Percentiles rank a stretch among this genome's conserved stretches.
Conservation (phyloP, 2,797 vertebrate genomes). For the Eulemur mongoz region DNA sequence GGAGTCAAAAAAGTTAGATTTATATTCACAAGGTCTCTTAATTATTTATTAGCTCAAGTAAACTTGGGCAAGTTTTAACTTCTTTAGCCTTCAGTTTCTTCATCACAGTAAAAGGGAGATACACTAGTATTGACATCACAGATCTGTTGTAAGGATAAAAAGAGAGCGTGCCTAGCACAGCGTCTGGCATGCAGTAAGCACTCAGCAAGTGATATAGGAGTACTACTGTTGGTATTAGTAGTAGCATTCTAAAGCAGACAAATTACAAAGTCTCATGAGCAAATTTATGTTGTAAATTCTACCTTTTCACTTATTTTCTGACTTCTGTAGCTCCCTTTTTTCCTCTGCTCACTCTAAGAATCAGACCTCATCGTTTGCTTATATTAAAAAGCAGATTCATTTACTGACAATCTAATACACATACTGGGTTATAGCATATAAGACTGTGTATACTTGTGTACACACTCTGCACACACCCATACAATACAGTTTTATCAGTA, state of each 20-base stretch:
- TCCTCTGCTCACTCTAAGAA: not conserved
- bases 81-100: not conserved
- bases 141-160: not conserved
- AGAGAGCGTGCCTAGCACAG: not conserved
- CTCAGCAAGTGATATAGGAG: not conserved
- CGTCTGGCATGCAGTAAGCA: not conserved
- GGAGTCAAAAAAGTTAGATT: not conserved
- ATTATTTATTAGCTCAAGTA: not conserved
- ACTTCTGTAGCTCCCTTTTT: not conserved
- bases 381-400: not conserved
- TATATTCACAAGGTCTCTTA: not conserved
- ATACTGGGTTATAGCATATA: not conserved
- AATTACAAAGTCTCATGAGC: not conserved
- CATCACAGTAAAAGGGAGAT: not conserved
- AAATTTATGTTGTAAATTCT: not conserved
- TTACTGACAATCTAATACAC: not conserved
- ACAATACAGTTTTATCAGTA: not conserved
- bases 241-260: not conserved
- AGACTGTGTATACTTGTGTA: not conserved
- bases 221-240: not conserved
- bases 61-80: conserved; percentile 22
- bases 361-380: not conserved
- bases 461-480: not conserved
- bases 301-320: not conserved
- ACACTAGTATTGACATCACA: not conserved